Evolutionary conservation across 2,113 vertebrate genomes (phyloP).

Genomic region (Brachyhypopomus occidentalis): DNA sequence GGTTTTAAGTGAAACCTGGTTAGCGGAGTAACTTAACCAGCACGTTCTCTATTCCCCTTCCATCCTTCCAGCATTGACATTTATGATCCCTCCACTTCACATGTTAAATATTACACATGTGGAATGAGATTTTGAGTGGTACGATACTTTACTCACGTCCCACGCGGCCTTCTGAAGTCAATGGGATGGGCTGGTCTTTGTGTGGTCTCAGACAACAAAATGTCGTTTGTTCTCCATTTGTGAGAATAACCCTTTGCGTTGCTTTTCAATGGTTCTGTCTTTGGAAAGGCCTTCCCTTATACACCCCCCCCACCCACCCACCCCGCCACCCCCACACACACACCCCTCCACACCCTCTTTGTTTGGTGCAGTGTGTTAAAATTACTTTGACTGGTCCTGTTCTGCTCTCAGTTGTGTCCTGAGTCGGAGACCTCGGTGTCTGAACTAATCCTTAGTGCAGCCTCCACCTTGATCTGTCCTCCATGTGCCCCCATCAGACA

Average conservation of each 20-base stretch:
- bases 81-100: too few relatives aligned
- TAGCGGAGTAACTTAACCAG: too few relatives aligned
- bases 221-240: conserved; percentile 6
- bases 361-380: conserved; percentile 11
- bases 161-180: background rate
- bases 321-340: too few relatives aligned
- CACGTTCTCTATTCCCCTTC: too few relatives aligned
- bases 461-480: conserved; percentile 8
- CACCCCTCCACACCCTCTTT: background rate
- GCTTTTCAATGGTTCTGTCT: background rate
- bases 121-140: background rate
- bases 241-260: background rate
- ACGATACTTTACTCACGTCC: background rate
- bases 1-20: too few relatives aligned
- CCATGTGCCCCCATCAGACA: background rate
- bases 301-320: background rate
- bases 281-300: background rate
- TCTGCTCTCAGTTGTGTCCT: conserved; percentile 12
- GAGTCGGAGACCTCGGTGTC: conserved; percentile 1
- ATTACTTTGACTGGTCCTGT: background rate
- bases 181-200: background rate
- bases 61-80: too few relatives aligned
- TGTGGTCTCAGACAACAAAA: conserved; percentile 10
- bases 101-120: too few relatives aligned
- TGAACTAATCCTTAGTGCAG: conserved; percentile 27